Evolutionary conservation across 23 tunicate species (phyloP).

Genomic region (Trididemnum miniatum): DNA sequence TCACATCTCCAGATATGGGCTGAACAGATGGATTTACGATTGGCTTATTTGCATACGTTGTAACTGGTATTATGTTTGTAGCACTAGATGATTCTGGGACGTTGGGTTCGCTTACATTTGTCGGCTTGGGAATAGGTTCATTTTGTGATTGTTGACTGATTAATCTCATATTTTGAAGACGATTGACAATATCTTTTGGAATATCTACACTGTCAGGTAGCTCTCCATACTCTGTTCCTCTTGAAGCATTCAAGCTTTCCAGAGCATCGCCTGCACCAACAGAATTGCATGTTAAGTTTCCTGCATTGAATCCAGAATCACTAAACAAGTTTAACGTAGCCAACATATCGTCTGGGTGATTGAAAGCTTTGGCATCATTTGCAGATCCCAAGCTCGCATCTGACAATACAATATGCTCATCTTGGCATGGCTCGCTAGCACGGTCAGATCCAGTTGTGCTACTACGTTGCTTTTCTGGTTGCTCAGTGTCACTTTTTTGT

Average conservation of each 20-base stretch:
- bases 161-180: conserved; percentile 38
- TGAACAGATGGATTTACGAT: neutral
- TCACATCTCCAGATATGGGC: conserved; percentile 51
- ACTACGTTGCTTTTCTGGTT: neutral
- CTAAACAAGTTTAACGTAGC: neutral
- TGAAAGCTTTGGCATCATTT: conserved; percentile 1
- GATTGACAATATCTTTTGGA: conserved; percentile 52
- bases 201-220: conserved; percentile 77
- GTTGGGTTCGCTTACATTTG: neutral
- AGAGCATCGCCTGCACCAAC: conserved; percentile 14
- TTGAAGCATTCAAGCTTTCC: conserved; percentile 60
- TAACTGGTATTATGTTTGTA: neutral
- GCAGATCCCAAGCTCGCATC: neutral
- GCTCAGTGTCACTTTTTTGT: no score
- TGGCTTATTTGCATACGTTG: neutral
- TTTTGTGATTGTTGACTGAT: neutral
- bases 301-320: neutral
- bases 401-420: conserved; percentile 1
- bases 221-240: conserved; percentile 80
- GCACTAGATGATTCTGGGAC: neutral
- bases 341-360: neutral
- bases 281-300: neutral
- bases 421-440: neutral
- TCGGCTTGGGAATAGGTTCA: neutral
- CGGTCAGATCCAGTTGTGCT: neutral